A percentile compares a stretch with the other conserved stretches of the same genome.
These are phyloP conservation scores for Malaclemys terrapin DNA, from an alignment of 2,113 vertebrate genomes.

Conservation along the genomic window DNA sequence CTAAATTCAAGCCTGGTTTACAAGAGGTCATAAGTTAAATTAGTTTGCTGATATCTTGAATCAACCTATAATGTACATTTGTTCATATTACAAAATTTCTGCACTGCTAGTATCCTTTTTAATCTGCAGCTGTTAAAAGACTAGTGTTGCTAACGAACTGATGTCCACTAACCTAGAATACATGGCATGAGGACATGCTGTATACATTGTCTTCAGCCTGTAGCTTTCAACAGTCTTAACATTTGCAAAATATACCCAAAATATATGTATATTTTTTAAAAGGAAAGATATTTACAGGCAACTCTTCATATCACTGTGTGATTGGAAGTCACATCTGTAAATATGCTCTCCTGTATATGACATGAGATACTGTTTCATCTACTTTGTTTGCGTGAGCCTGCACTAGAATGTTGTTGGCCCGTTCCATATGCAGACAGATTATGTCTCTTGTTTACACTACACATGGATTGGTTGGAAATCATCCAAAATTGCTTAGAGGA, in stretches of 20 bases:
- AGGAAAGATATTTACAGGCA: not conserved
- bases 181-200: no score
- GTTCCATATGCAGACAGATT: not conserved
- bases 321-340: not conserved
- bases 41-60: not conserved
- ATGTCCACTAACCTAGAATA: not conserved
- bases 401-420: not conserved
- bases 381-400: not conserved
- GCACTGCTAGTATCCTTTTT: not conserved
- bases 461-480: not conserved
- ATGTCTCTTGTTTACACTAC: not conserved
- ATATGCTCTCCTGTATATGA: not conserved
- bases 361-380: not conserved
- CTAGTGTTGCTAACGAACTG: not conserved
- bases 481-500: not conserved
- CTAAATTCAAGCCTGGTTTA: no score
- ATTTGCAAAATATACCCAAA: not conserved
- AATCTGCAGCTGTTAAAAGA: not conserved
- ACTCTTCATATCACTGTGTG: not conserved
- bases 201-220: not conserved
- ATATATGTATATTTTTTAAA: not conserved
- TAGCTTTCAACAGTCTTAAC: not conserved
- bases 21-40: not conserved
- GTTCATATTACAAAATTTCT: not conserved
- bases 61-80: not conserved